Conservation (phyloP, 2,888 invertebrate genomes). For the Ormia ochracea region DNA sequence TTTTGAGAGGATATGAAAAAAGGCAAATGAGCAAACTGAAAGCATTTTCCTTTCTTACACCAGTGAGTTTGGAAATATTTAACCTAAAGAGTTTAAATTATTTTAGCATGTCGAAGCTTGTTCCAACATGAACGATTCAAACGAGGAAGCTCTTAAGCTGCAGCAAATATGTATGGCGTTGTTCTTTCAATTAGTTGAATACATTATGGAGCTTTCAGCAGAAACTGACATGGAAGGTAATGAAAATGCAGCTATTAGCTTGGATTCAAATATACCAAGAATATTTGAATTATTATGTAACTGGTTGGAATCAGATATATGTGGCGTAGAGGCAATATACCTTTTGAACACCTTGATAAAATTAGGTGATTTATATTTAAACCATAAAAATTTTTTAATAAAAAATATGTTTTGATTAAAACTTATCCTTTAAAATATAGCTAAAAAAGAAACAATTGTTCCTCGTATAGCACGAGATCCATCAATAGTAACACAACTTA, state of each 20-base stretch:
- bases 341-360: conserved; percentile 69
- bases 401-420: background rate
- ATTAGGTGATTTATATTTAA: conserved; percentile 63
- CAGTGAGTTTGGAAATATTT: too few species aligned
- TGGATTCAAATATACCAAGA: conserved; percentile 71
- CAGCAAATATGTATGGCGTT: conserved; percentile 71
- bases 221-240: conserved; percentile 63
- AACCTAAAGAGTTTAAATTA: too few species aligned
- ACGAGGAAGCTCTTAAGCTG: conserved; percentile 71
- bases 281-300: conserved; percentile 70
- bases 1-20: too few species aligned
- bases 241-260: conserved; percentile 68
- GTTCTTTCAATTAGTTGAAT: conserved; percentile 69
- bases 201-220: conserved; percentile 69
- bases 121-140: conserved; percentile 68
- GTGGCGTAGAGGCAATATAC: conserved; percentile 71
- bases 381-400: background rate
- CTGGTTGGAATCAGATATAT: conserved; percentile 71
- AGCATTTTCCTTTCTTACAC: too few species aligned
- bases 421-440: conserved; percentile 36
- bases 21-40: too few species aligned
- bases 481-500: conserved; percentile 68
- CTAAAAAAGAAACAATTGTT: conserved; percentile 64
- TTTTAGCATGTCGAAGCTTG: conserved; percentile 45
- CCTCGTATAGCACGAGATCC: conserved; percentile 70